phyloP scores from a whole-genome alignment of 2,113 vertebrate species.

The Hippoglossus stenolepis region DNA sequence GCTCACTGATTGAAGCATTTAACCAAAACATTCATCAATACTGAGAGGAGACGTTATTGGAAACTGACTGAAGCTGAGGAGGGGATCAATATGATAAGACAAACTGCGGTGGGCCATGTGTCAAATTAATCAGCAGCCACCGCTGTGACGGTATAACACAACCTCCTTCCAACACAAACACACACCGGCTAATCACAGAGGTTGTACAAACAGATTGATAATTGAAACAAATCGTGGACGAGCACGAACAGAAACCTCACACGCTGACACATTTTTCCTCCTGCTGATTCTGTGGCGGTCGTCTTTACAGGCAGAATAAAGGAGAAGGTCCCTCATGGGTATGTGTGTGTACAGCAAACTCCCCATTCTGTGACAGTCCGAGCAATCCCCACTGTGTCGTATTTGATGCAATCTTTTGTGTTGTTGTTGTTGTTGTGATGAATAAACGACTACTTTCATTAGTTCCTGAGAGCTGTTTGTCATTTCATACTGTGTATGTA shows the following conservation, averaged over 20 bases:
- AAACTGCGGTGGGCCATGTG: neutral
- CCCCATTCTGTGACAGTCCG: too few relatives aligned
- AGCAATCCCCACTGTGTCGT: too few relatives aligned
- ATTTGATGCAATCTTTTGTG: too few relatives aligned
- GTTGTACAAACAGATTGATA: neutral
- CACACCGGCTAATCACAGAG: neutral
- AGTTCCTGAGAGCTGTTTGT: too few relatives aligned
- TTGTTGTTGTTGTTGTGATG: too few relatives aligned
- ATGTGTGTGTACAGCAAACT: too few relatives aligned
- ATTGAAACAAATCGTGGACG: neutral
- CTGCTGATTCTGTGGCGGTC: neutral
- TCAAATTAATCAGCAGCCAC: neutral
- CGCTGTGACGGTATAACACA: neutral
- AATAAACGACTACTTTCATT: too few relatives aligned
- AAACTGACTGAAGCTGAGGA: neutral
- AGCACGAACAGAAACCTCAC: neutral
- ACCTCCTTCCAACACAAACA: neutral
- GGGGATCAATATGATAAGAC: conserved; percentile 29
- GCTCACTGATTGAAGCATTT: too few relatives aligned
- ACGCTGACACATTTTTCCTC: neutral
- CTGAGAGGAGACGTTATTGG: too few relatives aligned
- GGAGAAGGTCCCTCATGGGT: too few relatives aligned
- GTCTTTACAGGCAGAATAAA: neutral
- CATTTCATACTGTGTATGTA: too few relatives aligned
- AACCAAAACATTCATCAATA: too few relatives aligned